These are phyloP conservation scores for Nomia melanderi DNA, from an alignment of 1,140 invertebrate species.

Conservation along the genomic window DNA sequence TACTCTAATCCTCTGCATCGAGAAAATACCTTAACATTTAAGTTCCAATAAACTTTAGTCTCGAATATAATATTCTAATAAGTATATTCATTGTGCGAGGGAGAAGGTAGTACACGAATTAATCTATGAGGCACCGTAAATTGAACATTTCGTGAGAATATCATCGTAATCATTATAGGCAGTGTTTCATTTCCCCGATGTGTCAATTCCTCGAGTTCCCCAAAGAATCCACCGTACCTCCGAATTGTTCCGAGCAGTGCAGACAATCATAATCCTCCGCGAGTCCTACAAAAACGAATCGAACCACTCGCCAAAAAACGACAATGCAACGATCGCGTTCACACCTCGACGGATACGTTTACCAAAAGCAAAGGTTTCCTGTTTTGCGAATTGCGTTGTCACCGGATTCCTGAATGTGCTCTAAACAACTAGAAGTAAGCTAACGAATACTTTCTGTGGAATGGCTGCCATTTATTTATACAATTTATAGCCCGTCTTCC, in stretches of 20 bases:
- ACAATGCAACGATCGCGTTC: conserved; percentile 21
- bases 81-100: too few species aligned
- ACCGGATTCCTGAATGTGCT: conserved; percentile 18
- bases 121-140: too few species aligned
- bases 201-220: not conserved
- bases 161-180: too few species aligned
- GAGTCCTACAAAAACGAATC: not conserved
- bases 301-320: not conserved
- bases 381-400: not conserved
- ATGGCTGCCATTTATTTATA: conserved; percentile 37
- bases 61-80: too few species aligned
- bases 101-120: too few species aligned
- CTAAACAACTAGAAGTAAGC: conserved; percentile 33
- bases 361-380: not conserved
- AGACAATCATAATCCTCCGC: not conserved
- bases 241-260: not conserved
- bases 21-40: too few species aligned
- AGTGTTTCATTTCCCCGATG: too few species aligned
- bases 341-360: not conserved
- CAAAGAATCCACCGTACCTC: not conserved
- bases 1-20: too few species aligned
- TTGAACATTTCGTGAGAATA: too few species aligned
- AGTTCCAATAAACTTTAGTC: too few species aligned
- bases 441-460: conserved; percentile 46
- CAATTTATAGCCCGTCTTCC: too few species aligned